A percentile compares a stretch with the other conserved stretches of the same genome.
Conservation (phyloP, 1,140 invertebrate species). For the Goniozus legneri region DNA sequence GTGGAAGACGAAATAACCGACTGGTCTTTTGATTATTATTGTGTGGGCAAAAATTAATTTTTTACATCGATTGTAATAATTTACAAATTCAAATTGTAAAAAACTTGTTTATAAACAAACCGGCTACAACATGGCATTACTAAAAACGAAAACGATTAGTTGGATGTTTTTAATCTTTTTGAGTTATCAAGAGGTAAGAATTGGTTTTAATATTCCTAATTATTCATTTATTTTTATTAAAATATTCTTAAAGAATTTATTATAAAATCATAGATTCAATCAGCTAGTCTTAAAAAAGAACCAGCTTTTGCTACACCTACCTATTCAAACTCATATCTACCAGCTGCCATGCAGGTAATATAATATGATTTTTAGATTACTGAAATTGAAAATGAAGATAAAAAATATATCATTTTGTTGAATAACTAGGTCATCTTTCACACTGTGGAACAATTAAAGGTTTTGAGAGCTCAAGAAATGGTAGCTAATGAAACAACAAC, state of each 20-base stretch:
- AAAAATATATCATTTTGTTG: no score
- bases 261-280: not conserved
- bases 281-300: constrained; percentile 28
- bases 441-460: constrained; percentile 40
- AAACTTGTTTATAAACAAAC: no score
- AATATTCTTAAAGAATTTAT: not conserved
- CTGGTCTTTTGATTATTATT: no score
- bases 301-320: constrained; percentile 39
- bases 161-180: no score
- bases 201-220: no score
- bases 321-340: constrained; percentile 40
- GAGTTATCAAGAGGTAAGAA: constrained; percentile 27
- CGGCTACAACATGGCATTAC: no score
- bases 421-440: constrained; percentile 45
- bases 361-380: not conserved
- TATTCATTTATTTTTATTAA: no score
- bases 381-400: not conserved
- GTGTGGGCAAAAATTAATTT: no score
- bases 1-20: no score
- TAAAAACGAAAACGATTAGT: no score
- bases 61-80: no score
- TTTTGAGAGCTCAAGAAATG: constrained; percentile 25
- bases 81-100: no score
- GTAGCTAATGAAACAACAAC: constrained; percentile 6
- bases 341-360: constrained; percentile 42